Base-by-base conservation (phyloP, 1,140 invertebrate genomes). In the Leptonema lineaticorne region DNA sequence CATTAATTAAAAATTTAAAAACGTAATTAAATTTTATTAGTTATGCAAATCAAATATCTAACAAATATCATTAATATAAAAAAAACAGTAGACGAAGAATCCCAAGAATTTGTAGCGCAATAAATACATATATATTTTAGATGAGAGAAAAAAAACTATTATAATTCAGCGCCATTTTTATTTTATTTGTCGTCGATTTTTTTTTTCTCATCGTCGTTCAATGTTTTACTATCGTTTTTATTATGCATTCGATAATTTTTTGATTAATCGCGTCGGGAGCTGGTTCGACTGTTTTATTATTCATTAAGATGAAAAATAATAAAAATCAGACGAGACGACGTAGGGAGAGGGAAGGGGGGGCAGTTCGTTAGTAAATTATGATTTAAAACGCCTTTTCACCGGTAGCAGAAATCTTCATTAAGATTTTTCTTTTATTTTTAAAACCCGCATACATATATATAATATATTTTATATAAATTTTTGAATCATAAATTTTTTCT, bases 351-450 rank as follows among this genome's bases (percentile, higher is more conserved):
- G n/a, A n/a, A n/a, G 59, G 41, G 37, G 53, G 59, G 28, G 27
- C 27, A 71, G 67, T 71, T 48, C 69, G 27, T 56, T 41, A 46
- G 33, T 72, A 58, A 69, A 69, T 72, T 72, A 72, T 72, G 57
- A 72, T 72, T 69, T 62, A 66, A 56, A 58, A 58, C 63, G 67
- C 67, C 63, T 72, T 67, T 67, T 69, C 58, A 69, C 70, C 70
- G 63, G 70, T 72, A 72, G 70, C 69, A 50, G 69, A 68, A 64
- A 63, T 60, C 70, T 72, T 69, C 63, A 72, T 72, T 72, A 72
- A 67, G 63, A 62, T 24, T 48, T 50, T 64, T 66, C 20, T 14
- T 57, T 66, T 66, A 27, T 69, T 63, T n/a, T 37, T 63, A 59
- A 16, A 8, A 41, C 9, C 58, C 24, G 27, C 37, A 58, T 26